Conservation (phyloP, 1,140 invertebrate species). For the Aphelenchoides besseyi region DNA sequence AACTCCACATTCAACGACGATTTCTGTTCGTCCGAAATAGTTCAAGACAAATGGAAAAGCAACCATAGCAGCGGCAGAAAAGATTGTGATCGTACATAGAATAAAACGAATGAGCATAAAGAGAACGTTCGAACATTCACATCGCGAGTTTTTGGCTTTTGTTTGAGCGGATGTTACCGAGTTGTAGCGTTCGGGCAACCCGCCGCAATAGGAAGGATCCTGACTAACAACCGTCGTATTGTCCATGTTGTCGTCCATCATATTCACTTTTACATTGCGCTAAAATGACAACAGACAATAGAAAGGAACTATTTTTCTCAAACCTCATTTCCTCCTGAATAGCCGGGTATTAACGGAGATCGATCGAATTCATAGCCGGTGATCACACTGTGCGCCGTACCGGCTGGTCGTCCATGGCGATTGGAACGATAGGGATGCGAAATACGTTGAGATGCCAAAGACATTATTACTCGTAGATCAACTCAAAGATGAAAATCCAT, state of each 20-base stretch:
- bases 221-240: constrained; percentile 13
- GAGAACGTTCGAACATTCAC: neutral
- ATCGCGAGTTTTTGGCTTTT: neutral
- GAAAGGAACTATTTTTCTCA: neutral
- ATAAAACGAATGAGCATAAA: neutral
- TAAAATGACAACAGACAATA: constrained; percentile 4
- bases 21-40: neutral
- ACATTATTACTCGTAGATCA: neutral
- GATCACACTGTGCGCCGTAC: neutral
- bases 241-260: neutral
- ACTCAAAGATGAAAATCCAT: too few species aligned
- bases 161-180: neutral
- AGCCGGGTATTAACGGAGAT: constrained; percentile 1
- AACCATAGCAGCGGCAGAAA: constrained; percentile 46
- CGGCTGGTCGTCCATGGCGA: neutral
- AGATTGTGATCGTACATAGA: neutral
- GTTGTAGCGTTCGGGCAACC: neutral
- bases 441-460: neutral
- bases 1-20: constrained; percentile 32
- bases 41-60: constrained; percentile 30
- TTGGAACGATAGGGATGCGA: neutral
- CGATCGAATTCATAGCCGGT: constrained; percentile 11
- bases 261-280: constrained; percentile 14
- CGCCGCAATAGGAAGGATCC: neutral
- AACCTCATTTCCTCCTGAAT: constrained; percentile 1